Base-by-base conservation (phyloP, 2,113 vertebrate genomes). In the Thalassoma bifasciatum region DNA sequence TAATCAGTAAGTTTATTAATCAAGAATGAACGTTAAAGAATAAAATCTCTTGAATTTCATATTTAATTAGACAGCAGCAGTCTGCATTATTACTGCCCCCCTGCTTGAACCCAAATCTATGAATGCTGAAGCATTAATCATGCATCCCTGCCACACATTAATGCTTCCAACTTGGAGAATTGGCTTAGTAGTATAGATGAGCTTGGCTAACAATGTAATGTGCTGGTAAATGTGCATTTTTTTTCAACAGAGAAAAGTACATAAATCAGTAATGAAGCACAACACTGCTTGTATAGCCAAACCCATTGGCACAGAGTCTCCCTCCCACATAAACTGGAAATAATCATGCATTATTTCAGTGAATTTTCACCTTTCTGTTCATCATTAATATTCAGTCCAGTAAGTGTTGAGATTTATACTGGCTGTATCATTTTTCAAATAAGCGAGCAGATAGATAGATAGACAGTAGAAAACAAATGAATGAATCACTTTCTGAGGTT, bases 261-360 rank as follows among this genome's bases (percentile, higher is more conserved):
- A 81, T 73, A 44, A 75, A 82, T 83, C 53, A 40, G 59, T 72
- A 72, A 72, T 69, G 66, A 77, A 67, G 26, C 54, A 50, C 36
- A 47, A 52, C 64, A 47, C 2, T 16, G 30, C 38, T 40, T 65
- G 51, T 77, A 53, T 66, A 53, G 34, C 37, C 23, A 59, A 81
- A 77, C 24, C 60, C 63, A 88, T 90, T 78, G 84, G 24, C 21
- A 67, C 37, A 66, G 49, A 34, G 61, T 78, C 77, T 77, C 60
- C 66, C 44, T 75, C 63, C 57, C 24, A 70, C 71, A 77, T 50
- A 56, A 62, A 78, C 26, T 42, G 37, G 10, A 63, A 56, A 60
- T 49, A 66, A 70, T 42, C 60, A 60, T 69, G 60, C 26, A 80
- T 72, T 66, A 72, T 71, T 65, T 47, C 62, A 52, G 86, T 68